These are phyloP conservation scores for Misgurnus mizolepis DNA, from an alignment of 2,113 vertebrate species.

Conservation along the genomic window DNA sequence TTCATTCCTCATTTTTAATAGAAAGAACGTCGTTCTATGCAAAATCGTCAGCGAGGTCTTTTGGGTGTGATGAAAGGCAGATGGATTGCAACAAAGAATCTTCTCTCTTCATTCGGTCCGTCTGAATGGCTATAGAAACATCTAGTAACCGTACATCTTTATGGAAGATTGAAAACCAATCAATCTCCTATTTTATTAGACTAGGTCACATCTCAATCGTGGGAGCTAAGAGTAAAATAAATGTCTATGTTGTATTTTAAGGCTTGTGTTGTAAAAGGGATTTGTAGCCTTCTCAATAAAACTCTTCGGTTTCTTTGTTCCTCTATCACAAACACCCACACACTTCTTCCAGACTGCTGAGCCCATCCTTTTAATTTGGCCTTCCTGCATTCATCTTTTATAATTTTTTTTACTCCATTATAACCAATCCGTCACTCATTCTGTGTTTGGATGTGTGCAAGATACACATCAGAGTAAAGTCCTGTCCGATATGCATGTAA, in stretches of 20 bases:
- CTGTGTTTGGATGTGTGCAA: background rate
- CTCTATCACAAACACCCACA: slow-evolving; percentile 74
- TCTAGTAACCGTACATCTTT: slow-evolving; percentile 28
- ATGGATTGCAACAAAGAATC: slow-evolving; percentile 9
- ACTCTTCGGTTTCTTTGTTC: slow-evolving; percentile 76
- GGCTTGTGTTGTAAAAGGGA: slow-evolving; percentile 1
- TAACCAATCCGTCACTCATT: slow-evolving; percentile 44
- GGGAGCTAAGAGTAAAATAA: slow-evolving; percentile 14
- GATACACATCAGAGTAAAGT: background rate
- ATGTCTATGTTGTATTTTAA: background rate
- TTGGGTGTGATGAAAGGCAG: slow-evolving; percentile 16
- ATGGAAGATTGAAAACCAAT: slow-evolving; percentile 9
- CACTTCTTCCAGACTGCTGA: slow-evolving; percentile 70
- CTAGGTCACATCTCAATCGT: slow-evolving; percentile 7
- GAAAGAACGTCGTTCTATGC: slow-evolving; percentile 6
- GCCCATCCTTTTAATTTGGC: slow-evolving; percentile 67
- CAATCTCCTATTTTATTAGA: slow-evolving; percentile 9
- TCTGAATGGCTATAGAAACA: slow-evolving; percentile 25
- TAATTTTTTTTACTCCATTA: slow-evolving; percentile 59
- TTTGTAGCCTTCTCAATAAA: slow-evolving; percentile 29
- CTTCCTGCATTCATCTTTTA: slow-evolving; percentile 50
- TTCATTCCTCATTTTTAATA: slow-evolving; percentile 27
- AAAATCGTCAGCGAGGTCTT: slow-evolving; percentile 18
- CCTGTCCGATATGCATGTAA: background rate
- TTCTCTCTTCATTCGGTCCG: slow-evolving; percentile 27